Base-by-base conservation (phyloP, 1,140 invertebrate genomes). In the Heliconius congener region DNA sequence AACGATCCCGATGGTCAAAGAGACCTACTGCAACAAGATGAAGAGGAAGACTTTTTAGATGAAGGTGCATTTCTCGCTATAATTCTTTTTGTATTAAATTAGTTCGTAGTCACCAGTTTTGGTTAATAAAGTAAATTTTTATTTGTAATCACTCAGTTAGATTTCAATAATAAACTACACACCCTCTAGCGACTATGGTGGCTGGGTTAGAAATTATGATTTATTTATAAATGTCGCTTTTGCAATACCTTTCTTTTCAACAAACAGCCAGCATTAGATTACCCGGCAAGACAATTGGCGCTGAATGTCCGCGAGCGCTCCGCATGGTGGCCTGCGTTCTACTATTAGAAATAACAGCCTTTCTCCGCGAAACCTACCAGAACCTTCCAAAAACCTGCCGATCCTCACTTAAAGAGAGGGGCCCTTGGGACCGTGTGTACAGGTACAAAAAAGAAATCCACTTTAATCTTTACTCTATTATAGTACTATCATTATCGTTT, bases 11-110 rank as follows among this genome's bases (percentile, higher is more conserved):
- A 95, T 52, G 98, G 97, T 82, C 97, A 98, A 87, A 96, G 97
- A 76, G 98, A 99, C 83, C 95, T 99, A 1, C 91, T 98, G 76
- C 95, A 97, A 70, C 97, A 98, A 93, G 99, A 99, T 87, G 99
- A 99, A 89, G 98, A 99, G 88, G 99, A 99, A 95, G 99, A 99
- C 93, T 99, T 99, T 90, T 95, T 99, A 8, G 99, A 99, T 95
- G 99, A 99, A 96, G 97, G 98, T 98, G 30, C 50, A 8, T 52
- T 52, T 52, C 6, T 52, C 50, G 42, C 4, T 1, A 19, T 52
- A 23, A 52, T 52, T 19, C 0, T 52, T 19, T 52, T 52, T 19
- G 18, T 52, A 18, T 52, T 52, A 6, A 52, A 52, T 52, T 19
- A 52, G 6, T 52, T 4, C 13, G 18, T 52, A 52, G 50, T 19